phyloP scores from a whole-genome alignment of 2,797 vertebrate genomes.

The Vipera ursinii region DNA sequence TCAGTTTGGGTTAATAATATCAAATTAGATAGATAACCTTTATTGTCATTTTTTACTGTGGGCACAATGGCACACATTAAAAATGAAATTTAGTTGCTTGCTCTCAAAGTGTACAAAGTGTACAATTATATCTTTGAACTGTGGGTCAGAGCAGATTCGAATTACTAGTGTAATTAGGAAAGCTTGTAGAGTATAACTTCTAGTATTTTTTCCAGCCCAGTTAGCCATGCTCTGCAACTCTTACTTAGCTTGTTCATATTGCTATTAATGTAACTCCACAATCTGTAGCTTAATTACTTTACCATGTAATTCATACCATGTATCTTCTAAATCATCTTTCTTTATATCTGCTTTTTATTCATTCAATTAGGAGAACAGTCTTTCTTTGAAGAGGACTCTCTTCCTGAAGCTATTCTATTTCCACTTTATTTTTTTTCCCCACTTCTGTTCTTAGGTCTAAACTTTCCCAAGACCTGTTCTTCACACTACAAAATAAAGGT shows the following conservation, averaged over 20 bases:
- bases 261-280: neutral
- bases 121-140: neutral
- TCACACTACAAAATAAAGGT: neutral
- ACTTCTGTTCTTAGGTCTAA: neutral
- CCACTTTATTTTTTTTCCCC: neutral
- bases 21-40: no score
- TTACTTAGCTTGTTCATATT: neutral
- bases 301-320: neutral
- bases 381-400: neutral
- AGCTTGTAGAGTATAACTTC: neutral
- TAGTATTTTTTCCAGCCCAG: neutral
- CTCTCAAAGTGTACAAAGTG: no score
- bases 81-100: no score
- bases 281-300: neutral
- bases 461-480: neutral
- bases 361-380: neutral
- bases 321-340: neutral
- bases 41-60: no score
- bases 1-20: no score
- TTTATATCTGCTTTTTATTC: neutral
- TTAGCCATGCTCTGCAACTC: neutral
- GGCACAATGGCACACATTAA: no score
- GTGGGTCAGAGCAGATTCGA: neutral
- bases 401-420: neutral
- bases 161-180: neutral